Evolutionary conservation across 2,113 vertebrate genomes (phyloP), one percentile per base, ranked within the genome.

Genomic region (Oriolus oriolus): DNA sequence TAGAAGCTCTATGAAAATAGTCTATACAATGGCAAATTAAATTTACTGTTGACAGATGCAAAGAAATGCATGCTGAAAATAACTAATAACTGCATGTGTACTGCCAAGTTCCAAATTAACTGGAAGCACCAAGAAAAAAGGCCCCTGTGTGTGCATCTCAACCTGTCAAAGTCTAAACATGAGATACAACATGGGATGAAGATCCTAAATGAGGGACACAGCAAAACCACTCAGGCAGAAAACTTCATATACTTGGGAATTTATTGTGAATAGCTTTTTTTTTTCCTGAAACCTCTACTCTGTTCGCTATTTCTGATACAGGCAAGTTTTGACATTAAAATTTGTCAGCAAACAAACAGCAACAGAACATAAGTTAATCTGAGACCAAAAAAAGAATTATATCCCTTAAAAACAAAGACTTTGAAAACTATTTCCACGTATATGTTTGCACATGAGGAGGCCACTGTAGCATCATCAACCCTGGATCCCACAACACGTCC

Each of bases 21-120:
- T 61, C 42, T 59, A 30, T 37, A 81, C 50, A 95, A 88, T 70
- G 13, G 65, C 18, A 96, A 95, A 96, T 92, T 78, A 93, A 94
- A 94, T 91, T 89, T 95, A 79, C 45, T 79, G 57, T 73, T 93
- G 89, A 93, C 64, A 95, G 74, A 85, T 85, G 53, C 65, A 79
- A 89, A 93, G 61, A 86, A 96, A 90, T n/a, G 30, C 54, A 84
- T 20, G 53, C 76, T 83, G 87, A 85, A 96, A 90, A 86, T 76
- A 95, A 90, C 63, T 84, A 93, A 86, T 86, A 96, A 88, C 60
- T 83, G 41, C 57, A 68, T 86, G 41, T 47, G 78, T 68, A 64
- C 63, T 86, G 64, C 52, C 41, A 52, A 87, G 75, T 64, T 92
- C 50, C 92, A 96, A 94, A 88, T 86, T 88, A 96, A 86, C 52